Evolutionary conservation across 2,113 vertebrate genomes (phyloP), one percentile per base, ranked within the genome.

Genomic region (Pogonocichla stellata): DNA sequence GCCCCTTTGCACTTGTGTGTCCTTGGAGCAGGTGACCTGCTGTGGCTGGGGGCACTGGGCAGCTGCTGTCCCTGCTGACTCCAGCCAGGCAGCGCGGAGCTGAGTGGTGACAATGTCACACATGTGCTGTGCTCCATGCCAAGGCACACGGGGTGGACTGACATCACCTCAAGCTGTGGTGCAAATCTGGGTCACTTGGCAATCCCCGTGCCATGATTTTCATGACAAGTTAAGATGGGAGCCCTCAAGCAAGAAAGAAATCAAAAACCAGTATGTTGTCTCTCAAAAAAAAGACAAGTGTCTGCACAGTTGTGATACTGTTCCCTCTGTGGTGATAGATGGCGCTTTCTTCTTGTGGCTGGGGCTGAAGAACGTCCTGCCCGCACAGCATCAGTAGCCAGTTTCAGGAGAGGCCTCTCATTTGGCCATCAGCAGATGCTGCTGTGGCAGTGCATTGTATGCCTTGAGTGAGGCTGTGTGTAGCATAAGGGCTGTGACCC

Each of bases 91-190:
- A 57, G 23, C 0, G 0, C 10, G 0, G 29, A 29, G 77, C 57
- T 26, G 58, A 20, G 54, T 2, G 2, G 19, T 22, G 50, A 19
- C 58, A 13, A 1, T 15, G 1, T 25, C 42, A 19, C 8, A 23
- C 23, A 0, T 0, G 26, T 9, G 36, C 56, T 0, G 0, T 36
- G 38, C 83, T 81, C 36, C 40, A 40, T 13, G 19, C 2, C 1
- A 36, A 42, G 57, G 31, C 50, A 10, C 2, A 0, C 5, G 3
- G 38, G 11, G 3, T 16, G 36, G 5, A 6, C 45, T 33, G 36
- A 25, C 40, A 14, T 61, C 0, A 6, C 45, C 29, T 10, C 34
- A 28, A 31, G 38, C 47, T 45, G 57, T 25, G 19, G 6, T 29
- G 19, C 66, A 58, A 19, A 79, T 62, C 60, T 87, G 72, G 43